Conservation (phyloP, 2,888 invertebrate species). For the Pseudococcus jackbeardsleyi region DNA sequence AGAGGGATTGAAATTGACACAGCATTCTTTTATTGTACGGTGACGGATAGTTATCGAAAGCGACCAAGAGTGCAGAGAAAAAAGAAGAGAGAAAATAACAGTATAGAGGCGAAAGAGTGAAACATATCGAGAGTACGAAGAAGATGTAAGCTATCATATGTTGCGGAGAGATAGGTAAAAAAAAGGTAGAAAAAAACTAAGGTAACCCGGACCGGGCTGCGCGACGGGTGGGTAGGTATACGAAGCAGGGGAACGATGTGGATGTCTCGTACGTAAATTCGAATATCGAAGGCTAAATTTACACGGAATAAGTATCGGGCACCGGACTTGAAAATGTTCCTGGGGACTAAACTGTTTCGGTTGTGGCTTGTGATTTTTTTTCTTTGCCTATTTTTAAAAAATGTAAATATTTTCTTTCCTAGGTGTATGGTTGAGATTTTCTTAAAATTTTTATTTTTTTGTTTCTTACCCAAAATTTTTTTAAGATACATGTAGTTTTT, state of each 20-base stretch:
- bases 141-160: constrained; percentile 54
- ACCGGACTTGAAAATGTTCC: too few relatives aligned
- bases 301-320: too few relatives aligned
- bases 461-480: too few relatives aligned
- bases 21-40: constrained; percentile 60
- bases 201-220: background rate
- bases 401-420: too few relatives aligned
- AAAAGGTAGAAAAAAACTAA: constrained; percentile 39
- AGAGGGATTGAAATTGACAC: constrained; percentile 46
- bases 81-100: background rate
- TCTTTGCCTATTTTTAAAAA: too few relatives aligned
- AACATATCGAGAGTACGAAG: background rate
- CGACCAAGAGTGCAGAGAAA: background rate
- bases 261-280: constrained; percentile 61
- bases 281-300: constrained; percentile 9
- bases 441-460: too few relatives aligned
- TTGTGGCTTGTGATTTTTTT: too few relatives aligned
- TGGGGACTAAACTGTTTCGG: too few relatives aligned
- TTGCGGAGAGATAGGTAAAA: constrained; percentile 29
- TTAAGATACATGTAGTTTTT: too few relatives aligned
- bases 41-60: constrained; percentile 62
- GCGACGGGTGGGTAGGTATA: background rate
- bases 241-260: constrained; percentile 26
- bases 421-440: too few relatives aligned
- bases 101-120: constrained; percentile 31